A percentile compares a stretch with the other conserved stretches of the same genome.
Conservation (phyloP, 2,113 vertebrate species). For the human region DNA sequence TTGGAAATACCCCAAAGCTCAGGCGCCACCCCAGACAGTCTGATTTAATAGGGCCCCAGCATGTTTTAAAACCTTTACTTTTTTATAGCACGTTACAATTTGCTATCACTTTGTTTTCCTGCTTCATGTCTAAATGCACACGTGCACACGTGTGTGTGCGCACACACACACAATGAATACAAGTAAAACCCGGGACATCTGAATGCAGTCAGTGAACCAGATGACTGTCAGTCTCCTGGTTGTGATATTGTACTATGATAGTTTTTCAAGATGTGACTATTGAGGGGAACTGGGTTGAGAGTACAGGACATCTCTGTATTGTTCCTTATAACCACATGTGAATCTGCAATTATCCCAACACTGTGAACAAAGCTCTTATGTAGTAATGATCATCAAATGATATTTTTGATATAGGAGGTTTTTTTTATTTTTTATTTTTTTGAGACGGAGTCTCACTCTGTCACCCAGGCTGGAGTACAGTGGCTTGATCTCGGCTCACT, state of each 20-base stretch:
- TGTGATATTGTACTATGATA: not conserved
- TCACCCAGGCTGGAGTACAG: too few species aligned
- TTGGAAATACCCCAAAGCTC: too few species aligned
- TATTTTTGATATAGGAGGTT: not conserved
- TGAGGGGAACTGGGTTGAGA: not conserved
- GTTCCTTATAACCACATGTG: not conserved
- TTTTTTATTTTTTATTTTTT: too few species aligned
- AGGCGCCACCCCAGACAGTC: not conserved
- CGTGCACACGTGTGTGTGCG: accelerated
- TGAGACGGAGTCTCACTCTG: too few species aligned
- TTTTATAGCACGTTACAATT: not conserved
- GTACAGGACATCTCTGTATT: not conserved
- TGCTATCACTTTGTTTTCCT: not conserved
- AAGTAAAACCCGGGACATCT: not conserved
- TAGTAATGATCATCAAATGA: too few species aligned
- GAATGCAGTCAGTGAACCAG: not conserved
- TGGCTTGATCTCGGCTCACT: too few species aligned
- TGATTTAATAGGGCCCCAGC: accelerated
- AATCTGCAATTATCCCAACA: not conserved
- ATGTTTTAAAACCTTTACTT: not conserved
- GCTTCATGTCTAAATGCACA: not conserved
- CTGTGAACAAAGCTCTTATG: too few species aligned
- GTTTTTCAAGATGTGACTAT: not conserved
- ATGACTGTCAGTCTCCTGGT: not conserved
- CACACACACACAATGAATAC: too few species aligned